Percentiles rank a stretch among this genome's conserved stretches.
Conservation (phyloP, 2,797 vertebrate genomes). For the Martes flavigula region DNA sequence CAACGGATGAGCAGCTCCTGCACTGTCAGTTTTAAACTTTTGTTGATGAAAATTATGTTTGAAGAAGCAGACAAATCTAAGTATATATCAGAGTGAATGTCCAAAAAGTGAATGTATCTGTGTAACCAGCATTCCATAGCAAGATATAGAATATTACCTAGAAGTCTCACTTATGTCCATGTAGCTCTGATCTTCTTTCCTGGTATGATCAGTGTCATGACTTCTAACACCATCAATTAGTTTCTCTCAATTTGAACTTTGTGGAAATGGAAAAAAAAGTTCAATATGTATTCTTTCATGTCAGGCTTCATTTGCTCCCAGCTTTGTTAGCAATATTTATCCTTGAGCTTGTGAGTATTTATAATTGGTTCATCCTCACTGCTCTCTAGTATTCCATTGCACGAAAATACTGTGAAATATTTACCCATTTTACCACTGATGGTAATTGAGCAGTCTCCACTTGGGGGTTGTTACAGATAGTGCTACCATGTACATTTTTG, state of each 20-base stretch:
- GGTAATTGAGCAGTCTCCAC: neutral
- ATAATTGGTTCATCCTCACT: neutral
- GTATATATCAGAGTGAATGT: neutral
- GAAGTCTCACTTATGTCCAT: neutral
- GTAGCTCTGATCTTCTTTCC: neutral
- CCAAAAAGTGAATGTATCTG: neutral
- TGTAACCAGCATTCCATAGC: neutral
- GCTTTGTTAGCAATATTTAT: slow-evolving; percentile 11
- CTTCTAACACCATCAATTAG: neutral
- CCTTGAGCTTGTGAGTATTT: neutral
- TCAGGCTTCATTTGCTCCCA: neutral
- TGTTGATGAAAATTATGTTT: slow-evolving; percentile 15
- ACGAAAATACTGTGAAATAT: neutral
- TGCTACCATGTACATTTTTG: neutral
- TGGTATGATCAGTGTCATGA: neutral
- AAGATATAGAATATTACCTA: neutral
- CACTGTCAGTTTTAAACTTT: neutral
- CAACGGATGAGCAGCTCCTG: neutral
- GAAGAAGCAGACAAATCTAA: slow-evolving; percentile 19
- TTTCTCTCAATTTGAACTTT: slow-evolving; percentile 17
- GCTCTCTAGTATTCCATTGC: neutral
- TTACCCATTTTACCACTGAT: neutral
- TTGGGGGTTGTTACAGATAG: neutral
- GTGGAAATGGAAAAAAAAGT: neutral
- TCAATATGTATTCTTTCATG: neutral